A percentile compares a stretch with the other conserved stretches of the same genome.
Evolutionary conservation across 2,888 invertebrate species (phyloP).

Genomic region (Cerceris ruficornis): DNA sequence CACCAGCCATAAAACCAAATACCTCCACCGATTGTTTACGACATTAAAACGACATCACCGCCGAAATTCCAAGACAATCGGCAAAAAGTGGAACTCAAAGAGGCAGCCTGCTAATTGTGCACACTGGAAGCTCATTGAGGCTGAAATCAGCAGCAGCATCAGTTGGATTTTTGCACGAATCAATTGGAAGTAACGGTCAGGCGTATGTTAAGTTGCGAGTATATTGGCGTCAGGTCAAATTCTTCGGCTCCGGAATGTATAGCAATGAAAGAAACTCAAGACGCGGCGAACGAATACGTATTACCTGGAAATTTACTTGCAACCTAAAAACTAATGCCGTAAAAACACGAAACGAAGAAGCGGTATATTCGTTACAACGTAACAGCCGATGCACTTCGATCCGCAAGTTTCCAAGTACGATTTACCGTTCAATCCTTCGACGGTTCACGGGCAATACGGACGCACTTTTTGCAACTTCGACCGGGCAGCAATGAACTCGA

Average conservation of each 20-base stretch:
- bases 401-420: slow-evolving; percentile 62
- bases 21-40: too few relatives aligned
- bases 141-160: too few relatives aligned
- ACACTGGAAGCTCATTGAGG: too few relatives aligned
- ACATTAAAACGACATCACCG: too few relatives aligned
- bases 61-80: too few relatives aligned
- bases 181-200: slow-evolving; percentile 33
- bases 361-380: slow-evolving; percentile 49
- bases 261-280: slow-evolving; percentile 13
- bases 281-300: neutral
- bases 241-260: slow-evolving; percentile 30
- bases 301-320: slow-evolving; percentile 36
- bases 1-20: too few relatives aligned
- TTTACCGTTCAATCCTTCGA: slow-evolving; percentile 62
- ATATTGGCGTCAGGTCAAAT: slow-evolving; percentile 42
- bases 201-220: neutral
- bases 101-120: too few relatives aligned
- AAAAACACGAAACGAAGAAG: slow-evolving; percentile 39
- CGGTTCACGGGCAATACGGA: slow-evolving; percentile 42
- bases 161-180: slow-evolving; percentile 13
- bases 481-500: slow-evolving; percentile 39
- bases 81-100: too few relatives aligned
- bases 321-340: slow-evolving; percentile 30
- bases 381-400: slow-evolving; percentile 40
- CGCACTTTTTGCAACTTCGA: slow-evolving; percentile 49